Conservation (phyloP, 2,797 vertebrate genomes). For the Chiroxiphia lanceolata region DNA sequence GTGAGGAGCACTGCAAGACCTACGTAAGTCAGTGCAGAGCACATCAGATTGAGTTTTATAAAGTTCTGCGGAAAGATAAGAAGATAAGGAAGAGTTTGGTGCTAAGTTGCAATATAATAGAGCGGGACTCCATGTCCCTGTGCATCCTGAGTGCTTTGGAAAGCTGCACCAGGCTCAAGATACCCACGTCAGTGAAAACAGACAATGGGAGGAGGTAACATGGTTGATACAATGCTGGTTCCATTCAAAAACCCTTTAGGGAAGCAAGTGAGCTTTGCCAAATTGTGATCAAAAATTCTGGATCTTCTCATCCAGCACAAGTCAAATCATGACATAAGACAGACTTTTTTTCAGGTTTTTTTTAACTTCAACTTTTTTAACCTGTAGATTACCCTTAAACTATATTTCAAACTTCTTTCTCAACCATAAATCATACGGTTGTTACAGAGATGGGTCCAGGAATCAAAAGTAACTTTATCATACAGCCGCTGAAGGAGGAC, state of each 20-base stretch:
- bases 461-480: neutral
- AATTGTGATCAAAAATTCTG: conserved; percentile 24
- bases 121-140: neutral
- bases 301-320: neutral
- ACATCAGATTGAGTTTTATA: neutral
- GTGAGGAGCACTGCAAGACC: neutral
- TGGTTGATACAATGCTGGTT: neutral
- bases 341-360: neutral
- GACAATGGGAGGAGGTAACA: neutral
- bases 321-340: conserved; percentile 46
- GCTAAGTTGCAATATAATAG: neutral
- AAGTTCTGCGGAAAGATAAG: neutral
- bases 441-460: neutral
- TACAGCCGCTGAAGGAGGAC: neutral
- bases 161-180: neutral
- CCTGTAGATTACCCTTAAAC: neutral
- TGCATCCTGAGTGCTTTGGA: neutral
- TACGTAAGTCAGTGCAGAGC: neutral
- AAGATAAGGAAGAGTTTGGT: neutral
- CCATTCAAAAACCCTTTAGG: conserved; percentile 35
- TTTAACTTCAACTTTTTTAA: neutral
- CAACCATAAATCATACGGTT: neutral
- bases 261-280: conserved; percentile 18
- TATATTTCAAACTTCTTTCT: neutral
- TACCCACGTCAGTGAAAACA: neutral